phyloP scores from a whole-genome alignment of 2,888 invertebrate species.

The Apotomis capreana region DNA sequence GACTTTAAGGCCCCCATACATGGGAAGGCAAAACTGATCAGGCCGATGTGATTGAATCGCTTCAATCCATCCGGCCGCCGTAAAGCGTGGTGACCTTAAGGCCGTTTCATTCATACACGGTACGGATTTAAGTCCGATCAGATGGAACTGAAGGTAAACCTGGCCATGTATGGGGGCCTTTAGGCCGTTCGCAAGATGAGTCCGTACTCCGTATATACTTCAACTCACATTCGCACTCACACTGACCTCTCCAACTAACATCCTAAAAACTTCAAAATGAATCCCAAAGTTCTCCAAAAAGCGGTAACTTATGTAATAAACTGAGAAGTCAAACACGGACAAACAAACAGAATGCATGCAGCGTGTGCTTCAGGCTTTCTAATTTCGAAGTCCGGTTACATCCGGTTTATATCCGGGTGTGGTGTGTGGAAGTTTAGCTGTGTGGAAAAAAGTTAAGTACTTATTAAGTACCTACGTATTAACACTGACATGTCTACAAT shows the following conservation, averaged over 20 bases:
- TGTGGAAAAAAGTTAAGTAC: neutral
- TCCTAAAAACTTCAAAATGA: constrained; percentile 43
- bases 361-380: constrained; percentile 31
- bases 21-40: no score
- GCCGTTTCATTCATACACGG: no score
- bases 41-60: no score
- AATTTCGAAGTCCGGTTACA: constrained; percentile 30
- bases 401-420: constrained; percentile 4
- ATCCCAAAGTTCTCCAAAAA: constrained; percentile 46
- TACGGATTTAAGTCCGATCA: no score
- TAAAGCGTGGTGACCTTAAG: no score
- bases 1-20: no score
- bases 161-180: no score
- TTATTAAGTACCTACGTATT: no score
- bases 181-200: no score
- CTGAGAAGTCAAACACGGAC: constrained; percentile 36
- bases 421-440: neutral
- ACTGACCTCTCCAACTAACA: constrained; percentile 18
- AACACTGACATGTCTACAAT: neutral
- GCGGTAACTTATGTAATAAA: constrained; percentile 38
- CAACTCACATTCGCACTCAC: neutral
- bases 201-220: no score
- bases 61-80: no score
- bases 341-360: constrained; percentile 35
- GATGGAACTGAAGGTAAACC: no score